Base-by-base conservation (phyloP, 1,140 invertebrate species). In the Solen grandis region DNA sequence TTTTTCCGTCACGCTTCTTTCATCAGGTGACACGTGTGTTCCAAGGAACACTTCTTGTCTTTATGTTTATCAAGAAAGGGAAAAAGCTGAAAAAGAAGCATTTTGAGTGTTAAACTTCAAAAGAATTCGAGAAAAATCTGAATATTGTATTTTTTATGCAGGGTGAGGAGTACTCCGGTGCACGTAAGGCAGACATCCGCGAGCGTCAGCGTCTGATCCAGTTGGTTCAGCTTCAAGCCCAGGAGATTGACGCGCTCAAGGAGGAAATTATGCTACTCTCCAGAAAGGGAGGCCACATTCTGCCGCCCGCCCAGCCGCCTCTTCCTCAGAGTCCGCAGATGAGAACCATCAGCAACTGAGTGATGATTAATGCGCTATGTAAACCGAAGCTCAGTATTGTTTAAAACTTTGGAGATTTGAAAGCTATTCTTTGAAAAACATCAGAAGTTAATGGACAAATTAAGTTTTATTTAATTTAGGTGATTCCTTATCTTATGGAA, bases 201-300 rank as follows among this genome's bases (percentile, higher is more conserved):
- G 91, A 92, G 74, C 84, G 88, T 59, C 88, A 91, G 82, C 66
- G 91, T 36, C 84, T 92, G 46, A 90, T 92, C 46, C 91, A 92
- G 60, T 78, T 92, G 13, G 90, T 92, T 19, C 90, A 92, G 68
- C 81, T 92, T 19, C 92, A 93, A 73, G 91, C 91, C 5, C 92
- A 92, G 77, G 92, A 93, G 73, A 88, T 92, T 0, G 90, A 92
- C 55, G 90, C 90, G 14, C 83, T 93, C 2, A 92, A 92, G 66
- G 89, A 92, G 59, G 92, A 92, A 76, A 92, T 92, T 19, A 85
- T 89, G 69, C 77, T 92, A 31, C 81, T 93, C 3, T 92, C 92
- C 3, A 55, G 90, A 13, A 93, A 93, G 85, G 92, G 92, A 36
- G 92, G 92, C 16, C 91, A 92, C 72, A 92, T 92, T 38, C 83